Percentiles rank a stretch among this genome's conserved stretches.
Conservation (phyloP, 1,140 invertebrate genomes). For the Pogonomyrmex barbatus region DNA sequence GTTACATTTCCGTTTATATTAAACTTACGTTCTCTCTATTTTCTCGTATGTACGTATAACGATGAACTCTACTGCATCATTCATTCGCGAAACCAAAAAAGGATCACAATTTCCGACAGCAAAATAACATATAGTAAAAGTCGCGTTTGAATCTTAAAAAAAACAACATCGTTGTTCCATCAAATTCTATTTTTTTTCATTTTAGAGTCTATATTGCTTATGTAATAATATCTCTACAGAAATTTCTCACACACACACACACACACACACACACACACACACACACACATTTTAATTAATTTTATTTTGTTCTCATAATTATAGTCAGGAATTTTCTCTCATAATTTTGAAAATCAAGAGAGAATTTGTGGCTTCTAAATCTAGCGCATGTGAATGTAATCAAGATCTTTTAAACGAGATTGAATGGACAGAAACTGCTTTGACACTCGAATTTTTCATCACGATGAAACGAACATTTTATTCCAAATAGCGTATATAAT, state of each 20-base stretch:
- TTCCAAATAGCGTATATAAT: neutral
- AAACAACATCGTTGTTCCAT: neutral
- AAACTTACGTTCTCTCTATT: slow-evolving; percentile 14
- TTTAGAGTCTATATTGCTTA: neutral
- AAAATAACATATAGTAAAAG: neutral
- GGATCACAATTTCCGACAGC: neutral
- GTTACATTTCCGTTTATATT: slow-evolving; percentile 24
- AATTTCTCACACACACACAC: neutral
- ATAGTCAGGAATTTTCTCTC: neutral
- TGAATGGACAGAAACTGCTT: neutral
- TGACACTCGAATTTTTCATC: neutral
- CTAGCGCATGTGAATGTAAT: neutral
- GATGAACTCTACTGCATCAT: neutral
- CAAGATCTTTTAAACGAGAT: neutral
- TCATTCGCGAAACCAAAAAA: neutral
- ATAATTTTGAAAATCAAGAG: neutral
- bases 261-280: neutral
- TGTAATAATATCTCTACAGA: slow-evolving; percentile 18
- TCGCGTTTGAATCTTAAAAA: neutral
- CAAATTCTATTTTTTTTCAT: neutral
- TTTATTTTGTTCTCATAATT: neutral
- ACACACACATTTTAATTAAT: neutral
- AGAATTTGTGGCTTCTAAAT: neutral
- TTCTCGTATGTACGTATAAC: neutral
- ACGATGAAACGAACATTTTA: slow-evolving; percentile 19